phyloP scores from a whole-genome alignment of 2,888 invertebrate species.

The Eupithecia vulgata region DNA sequence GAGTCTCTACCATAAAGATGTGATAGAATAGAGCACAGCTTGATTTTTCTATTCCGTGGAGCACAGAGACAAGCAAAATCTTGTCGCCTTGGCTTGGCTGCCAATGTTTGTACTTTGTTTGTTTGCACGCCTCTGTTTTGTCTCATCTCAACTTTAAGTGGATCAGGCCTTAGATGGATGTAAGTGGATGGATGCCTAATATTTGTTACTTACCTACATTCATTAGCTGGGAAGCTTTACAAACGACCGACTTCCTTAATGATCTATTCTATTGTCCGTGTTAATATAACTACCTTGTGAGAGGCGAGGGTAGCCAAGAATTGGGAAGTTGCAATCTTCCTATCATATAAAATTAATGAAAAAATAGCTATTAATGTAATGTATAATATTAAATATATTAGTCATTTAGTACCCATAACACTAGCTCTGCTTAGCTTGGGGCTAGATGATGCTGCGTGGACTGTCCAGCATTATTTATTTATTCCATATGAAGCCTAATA shows the following conservation, averaged over 20 bases:
- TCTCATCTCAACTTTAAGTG: constrained; percentile 13
- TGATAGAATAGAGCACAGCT: too few relatives aligned
- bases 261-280: background rate
- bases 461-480: too few relatives aligned
- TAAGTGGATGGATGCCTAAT: constrained; percentile 12
- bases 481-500: background rate
- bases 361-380: too few relatives aligned
- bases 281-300: background rate
- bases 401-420: too few relatives aligned
- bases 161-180: background rate
- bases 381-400: too few relatives aligned
- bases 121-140: constrained; percentile 9
- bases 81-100: background rate
- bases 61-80: background rate
- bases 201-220: constrained; percentile 15
- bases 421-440: too few relatives aligned
- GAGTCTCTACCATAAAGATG: background rate
- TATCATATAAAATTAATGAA: too few relatives aligned
- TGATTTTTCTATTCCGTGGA: too few relatives aligned
- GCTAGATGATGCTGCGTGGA: too few relatives aligned
- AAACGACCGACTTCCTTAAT: constrained; percentile 3
- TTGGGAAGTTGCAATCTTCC: background rate
- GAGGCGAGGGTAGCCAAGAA: background rate
- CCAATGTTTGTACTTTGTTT: background rate
- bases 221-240: constrained; percentile 7